Evolutionary conservation across 2,888 invertebrate species (phyloP).

Genomic region (Agrotis clavis): DNA sequence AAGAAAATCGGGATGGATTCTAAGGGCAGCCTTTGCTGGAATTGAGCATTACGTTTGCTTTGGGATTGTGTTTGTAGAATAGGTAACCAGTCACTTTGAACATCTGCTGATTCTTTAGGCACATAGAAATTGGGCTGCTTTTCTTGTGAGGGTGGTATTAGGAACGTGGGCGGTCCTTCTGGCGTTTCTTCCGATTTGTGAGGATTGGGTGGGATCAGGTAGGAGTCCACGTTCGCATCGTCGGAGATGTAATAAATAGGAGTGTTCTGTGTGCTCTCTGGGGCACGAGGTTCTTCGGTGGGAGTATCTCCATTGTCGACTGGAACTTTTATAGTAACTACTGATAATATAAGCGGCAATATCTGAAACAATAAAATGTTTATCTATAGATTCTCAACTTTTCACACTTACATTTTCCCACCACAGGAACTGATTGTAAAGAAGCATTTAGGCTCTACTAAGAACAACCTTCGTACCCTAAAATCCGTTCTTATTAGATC

Average conservation of each 20-base stretch:
- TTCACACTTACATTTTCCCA: background rate
- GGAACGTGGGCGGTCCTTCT: conserved; percentile 81
- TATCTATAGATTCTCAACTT: background rate
- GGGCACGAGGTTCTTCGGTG: conserved; percentile 62
- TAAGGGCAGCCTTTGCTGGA: conserved; percentile 53
- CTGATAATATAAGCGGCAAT: conserved; percentile 71
- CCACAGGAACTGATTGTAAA: background rate
- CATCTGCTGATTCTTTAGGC: conserved; percentile 73
- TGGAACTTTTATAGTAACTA: conserved; percentile 81
- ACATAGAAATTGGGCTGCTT: conserved; percentile 75
- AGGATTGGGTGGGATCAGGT: conserved; percentile 80
- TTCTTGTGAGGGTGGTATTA: conserved; percentile 80
- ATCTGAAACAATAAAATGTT: conserved; percentile 76
- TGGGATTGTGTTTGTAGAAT: conserved; percentile 71
- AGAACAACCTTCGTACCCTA: background rate
- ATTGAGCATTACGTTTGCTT: conserved; percentile 56
- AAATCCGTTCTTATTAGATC: background rate
- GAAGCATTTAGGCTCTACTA: no score
- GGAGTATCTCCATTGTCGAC: conserved; percentile 72
- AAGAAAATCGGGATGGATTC: conserved; percentile 70
- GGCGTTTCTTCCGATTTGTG: conserved; percentile 75
- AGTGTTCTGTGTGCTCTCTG: conserved; percentile 67
- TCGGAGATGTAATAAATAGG: conserved; percentile 79
- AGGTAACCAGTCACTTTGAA: conserved; percentile 86
- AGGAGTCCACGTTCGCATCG: conserved; percentile 77